Base-by-base conservation (phyloP, 1,140 invertebrate species). In the Drosophila mojavensis region DNA sequence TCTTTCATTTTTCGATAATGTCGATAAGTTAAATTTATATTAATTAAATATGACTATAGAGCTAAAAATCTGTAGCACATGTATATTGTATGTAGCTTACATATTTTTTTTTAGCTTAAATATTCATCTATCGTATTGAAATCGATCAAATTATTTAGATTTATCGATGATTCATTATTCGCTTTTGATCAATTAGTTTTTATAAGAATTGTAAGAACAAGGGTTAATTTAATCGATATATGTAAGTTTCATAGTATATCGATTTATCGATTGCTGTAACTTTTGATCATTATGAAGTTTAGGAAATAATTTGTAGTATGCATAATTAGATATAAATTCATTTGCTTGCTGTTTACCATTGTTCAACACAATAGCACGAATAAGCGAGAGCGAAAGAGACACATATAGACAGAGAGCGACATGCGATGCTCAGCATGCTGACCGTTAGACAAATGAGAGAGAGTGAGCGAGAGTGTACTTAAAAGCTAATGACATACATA, bases 401-500 rank as follows among this genome's bases (percentile, higher is more conserved):
- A 39, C 36, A 28, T 17, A 61, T 45, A 39, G 17, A 51, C 9
- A 54, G 20, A 50, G 64, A 73, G 58, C 66, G 24, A 43, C 51
- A 71, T 70, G 60, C 60, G 45, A n/a, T 30, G 24, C 67, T 58
- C 41, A 50, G 33, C 68, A 64, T 71, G 68, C 68, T 50, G 5
- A 48, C 43, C 30, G n/a, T 15, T 26, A 50, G 51, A 13, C 13
- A 41, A 60, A 20, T 51, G 36, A 53, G 48, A 39, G 28, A 47
- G 20, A 45, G 36, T 2, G 39, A 48, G 36, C 41, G 62, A 9
- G 33, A 51, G 56, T 55, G 51, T 56, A 17, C 59, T 47, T 74
- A 68, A 24, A 15, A n/a, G 41, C 45, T 68, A 82, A 69, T 67
- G 53, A 69, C 9, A 51, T 69, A 69, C 43, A 55, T 68, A 69